Evolutionary conservation across 1,140 invertebrate species (phyloP), one percentile per base, ranked within the genome.

Genomic region (Chrysomallon squamiferum): DNA sequence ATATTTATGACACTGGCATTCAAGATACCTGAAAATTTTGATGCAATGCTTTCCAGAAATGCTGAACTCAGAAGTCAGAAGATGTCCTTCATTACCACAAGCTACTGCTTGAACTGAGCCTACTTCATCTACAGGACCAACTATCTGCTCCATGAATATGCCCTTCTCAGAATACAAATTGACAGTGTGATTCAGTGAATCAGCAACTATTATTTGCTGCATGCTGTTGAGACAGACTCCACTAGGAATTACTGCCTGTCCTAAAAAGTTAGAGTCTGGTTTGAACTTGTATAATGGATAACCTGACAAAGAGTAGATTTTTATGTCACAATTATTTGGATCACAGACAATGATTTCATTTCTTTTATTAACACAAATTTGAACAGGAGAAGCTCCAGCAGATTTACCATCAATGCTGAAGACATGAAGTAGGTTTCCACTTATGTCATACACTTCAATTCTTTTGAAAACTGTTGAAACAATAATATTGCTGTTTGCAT

Each of bases 1-100:
- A 5, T 62, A 69, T 20, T 52, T 49, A 56, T 84, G 81, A 65
- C 81, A 83, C 11, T 71, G 64, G 65, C 82, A 84, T 15, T 74
- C 52, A n/a, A 71, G 63, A 58, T 80, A 84, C 5, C 82, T 66
- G 59, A 81, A 83, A 59, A 84, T 80, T 66, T 83, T 84, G 9
- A 82, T 15, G 43, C 76, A 79, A 63, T 84, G 82, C 9, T 73
- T 69, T 50, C 79, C 78, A 9, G 73, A 65, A 49, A 77, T 43
- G 47, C 76, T 77, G 62, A 72, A 81, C 56, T 84, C 82, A 11
- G 79, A 69, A 0, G 62, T 65, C 7, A 82, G 73, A 30, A 84
- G 33, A 57, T 84, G 82, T 47, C 82, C 82, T 66, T 84, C 81
- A 29, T 74, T 77, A 56, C 80, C 80, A 13, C 81, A 59, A 54